Evolutionary conservation across 2,113 vertebrate species (phyloP), one percentile per base, ranked within the genome.

Genomic region (Peromyscus californicus): DNA sequence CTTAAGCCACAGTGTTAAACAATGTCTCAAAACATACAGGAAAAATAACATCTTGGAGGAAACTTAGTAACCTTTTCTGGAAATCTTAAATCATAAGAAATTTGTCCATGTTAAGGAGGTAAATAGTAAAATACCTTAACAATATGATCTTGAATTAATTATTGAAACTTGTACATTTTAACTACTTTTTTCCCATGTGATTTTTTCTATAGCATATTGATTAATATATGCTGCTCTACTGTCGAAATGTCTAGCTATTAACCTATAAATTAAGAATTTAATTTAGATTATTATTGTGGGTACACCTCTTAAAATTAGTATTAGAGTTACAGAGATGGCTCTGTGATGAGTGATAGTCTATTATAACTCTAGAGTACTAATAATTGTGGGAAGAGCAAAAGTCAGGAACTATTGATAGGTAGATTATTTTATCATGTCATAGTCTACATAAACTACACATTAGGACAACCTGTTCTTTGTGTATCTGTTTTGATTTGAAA

Each of bases 101-200:
- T 82, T 70, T 45, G 12, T 13, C 15, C 9, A 72, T 29, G 31
- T 85, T 36, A 92, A 89, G 15, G 7, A 96, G 22, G 24, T 59
- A 63, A 3, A 84, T 11, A 67, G 12, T 84, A 21, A 95, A 67
- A 82, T 61, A 16, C 72, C 13, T 79, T 75, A 87, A 70, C 54
- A 91, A 93, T 95, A 67, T 57, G 0, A 57, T 45, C 67, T n/a
- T 61, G n/a, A 89, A 78, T 67, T 86, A 82, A 94, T 61, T 13
- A 70, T 69, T 80, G 21, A 87, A 93, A 96, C 87, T 13, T 89
- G 61, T 54, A 95, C 1, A 45, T 54, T 86, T 93, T 93, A 76
- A 61, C 33, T 57, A 3, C 15, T 84, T 90, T 91, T 92, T 94
- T 1, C n/a, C 51, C 31, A 88, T 26, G 5, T 16, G 48, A 90